A percentile compares a stretch with the other conserved stretches of the same genome.
These are phyloP conservation scores for Chrosomus eos DNA, from an alignment of 2,797 vertebrate genomes.

Conservation along the genomic window DNA sequence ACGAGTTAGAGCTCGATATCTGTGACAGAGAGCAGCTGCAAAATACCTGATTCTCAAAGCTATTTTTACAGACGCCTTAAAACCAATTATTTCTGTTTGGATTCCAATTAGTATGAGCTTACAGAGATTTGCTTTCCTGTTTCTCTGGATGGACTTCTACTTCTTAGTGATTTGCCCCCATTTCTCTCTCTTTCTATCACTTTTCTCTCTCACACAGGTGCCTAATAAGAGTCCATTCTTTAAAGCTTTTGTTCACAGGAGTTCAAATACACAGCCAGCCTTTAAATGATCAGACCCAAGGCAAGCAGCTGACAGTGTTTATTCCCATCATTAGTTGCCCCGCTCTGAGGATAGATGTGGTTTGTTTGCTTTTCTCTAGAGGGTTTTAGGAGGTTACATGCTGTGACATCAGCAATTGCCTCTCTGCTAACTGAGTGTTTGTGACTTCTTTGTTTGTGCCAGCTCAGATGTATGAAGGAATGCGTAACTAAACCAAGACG, in stretches of 20 bases:
- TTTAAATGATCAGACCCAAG: slow-evolving; percentile 24
- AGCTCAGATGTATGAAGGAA: not conserved
- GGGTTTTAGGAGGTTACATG: slow-evolving; percentile 29
- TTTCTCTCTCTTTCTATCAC: not conserved
- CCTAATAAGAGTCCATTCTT: slow-evolving; percentile 28
- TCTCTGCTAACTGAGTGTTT: slow-evolving; percentile 18
- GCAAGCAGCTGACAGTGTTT: slow-evolving; percentile 32
- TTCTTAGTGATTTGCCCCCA: not conserved
- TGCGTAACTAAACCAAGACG: not conserved
- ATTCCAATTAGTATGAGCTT: slow-evolving; percentile 23
- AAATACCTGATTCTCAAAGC: slow-evolving; percentile 17
- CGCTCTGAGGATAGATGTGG: slow-evolving; percentile 13
- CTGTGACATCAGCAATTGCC: slow-evolving; percentile 24
- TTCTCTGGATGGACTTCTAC: slow-evolving; percentile 18
- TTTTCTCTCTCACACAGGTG: not conserved
- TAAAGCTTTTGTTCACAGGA: slow-evolving; percentile 25
- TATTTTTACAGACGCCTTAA: slow-evolving; percentile 15
- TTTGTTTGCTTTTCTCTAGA: slow-evolving; percentile 31
- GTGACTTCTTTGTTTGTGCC: slow-evolving; percentile 14
- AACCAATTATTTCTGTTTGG: slow-evolving; percentile 35
- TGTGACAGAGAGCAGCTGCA: slow-evolving; percentile 3
- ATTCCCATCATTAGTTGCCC: slow-evolving; percentile 32
- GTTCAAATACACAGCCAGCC: slow-evolving; percentile 28
- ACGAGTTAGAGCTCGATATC: not conserved
- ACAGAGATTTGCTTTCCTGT: not conserved